phyloP scores from a whole-genome alignment of 2,113 vertebrate genomes.

The Larimichthys crocea region DNA sequence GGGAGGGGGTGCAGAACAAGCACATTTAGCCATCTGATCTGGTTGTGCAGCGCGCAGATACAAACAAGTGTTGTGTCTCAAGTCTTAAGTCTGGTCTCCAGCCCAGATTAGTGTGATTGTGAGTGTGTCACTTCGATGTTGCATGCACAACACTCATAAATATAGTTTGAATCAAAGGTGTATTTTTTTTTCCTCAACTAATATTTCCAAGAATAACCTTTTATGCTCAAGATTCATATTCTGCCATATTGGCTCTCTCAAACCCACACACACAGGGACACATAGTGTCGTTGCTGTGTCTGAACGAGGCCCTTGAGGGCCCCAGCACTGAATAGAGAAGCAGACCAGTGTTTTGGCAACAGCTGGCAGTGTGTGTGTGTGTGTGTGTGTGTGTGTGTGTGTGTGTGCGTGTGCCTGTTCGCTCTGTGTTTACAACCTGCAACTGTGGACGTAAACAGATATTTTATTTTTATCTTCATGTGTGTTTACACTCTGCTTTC shows the following conservation, averaged over 20 bases:
- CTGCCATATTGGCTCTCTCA: neutral
- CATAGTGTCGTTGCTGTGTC: conserved; percentile 9
- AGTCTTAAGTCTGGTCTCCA: neutral
- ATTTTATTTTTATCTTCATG: neutral
- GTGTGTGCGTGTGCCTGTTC: conserved; percentile 3
- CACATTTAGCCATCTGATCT: conserved; percentile 75
- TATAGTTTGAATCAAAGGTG: neutral
- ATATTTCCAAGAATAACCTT: neutral
- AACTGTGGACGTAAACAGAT: conserved; percentile 9
- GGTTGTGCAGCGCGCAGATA: conserved; percentile 7
- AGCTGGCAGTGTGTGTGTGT: conserved; percentile 65
- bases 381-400: conserved; percentile 45
- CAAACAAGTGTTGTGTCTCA: neutral
- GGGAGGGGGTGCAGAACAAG: conserved; percentile 32
- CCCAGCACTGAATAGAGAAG: conserved; percentile 46
- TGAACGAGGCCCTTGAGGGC: conserved; percentile 51
- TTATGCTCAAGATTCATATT: neutral
- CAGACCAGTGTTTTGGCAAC: conserved; percentile 75
- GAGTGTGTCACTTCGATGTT: neutral
- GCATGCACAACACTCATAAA: no score
- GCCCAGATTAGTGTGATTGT: neutral
- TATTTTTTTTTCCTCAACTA: neutral
- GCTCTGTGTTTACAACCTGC: conserved; percentile 24
- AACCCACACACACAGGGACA: conserved; percentile 8
- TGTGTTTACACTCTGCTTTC: conserved; percentile 12